Conservation (phyloP, 1,140 invertebrate species). For the Argopecten irradians region DNA sequence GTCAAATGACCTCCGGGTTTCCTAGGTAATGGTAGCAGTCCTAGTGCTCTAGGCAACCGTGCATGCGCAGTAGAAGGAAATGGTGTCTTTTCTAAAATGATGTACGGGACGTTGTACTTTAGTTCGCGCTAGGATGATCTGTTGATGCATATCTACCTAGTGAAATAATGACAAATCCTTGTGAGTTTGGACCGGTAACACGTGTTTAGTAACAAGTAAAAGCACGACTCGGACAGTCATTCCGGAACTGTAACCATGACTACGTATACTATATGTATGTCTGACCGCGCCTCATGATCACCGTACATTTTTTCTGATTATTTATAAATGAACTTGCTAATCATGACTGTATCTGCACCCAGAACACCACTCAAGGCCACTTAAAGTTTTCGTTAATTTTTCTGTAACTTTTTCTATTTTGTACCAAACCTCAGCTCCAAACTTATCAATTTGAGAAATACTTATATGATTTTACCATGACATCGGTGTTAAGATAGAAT, state of each 20-base stretch:
- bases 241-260: background rate
- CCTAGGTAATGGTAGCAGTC: conserved; percentile 4
- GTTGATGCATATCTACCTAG: background rate
- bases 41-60: background rate
- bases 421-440: no score
- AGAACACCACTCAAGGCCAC: no score
- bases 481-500: no score
- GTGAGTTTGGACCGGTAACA: background rate
- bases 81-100: background rate
- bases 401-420: no score
- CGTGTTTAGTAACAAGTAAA: background rate
- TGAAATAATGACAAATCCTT: background rate
- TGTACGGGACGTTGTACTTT: background rate
- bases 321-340: background rate
- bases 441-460: no score
- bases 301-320: background rate
- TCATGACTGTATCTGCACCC: no score
- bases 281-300: background rate
- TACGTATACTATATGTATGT: no score
- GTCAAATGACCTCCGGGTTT: conserved; percentile 20
- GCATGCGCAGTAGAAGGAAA: background rate
- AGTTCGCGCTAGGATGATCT: background rate
- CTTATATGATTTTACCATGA: no score
- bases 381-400: no score
- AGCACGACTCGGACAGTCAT: background rate